Percentiles rank a stretch among this genome's conserved stretches.
Evolutionary conservation across 1,140 invertebrate genomes (phyloP).

Genomic region (Lepidostoma basale): DNA sequence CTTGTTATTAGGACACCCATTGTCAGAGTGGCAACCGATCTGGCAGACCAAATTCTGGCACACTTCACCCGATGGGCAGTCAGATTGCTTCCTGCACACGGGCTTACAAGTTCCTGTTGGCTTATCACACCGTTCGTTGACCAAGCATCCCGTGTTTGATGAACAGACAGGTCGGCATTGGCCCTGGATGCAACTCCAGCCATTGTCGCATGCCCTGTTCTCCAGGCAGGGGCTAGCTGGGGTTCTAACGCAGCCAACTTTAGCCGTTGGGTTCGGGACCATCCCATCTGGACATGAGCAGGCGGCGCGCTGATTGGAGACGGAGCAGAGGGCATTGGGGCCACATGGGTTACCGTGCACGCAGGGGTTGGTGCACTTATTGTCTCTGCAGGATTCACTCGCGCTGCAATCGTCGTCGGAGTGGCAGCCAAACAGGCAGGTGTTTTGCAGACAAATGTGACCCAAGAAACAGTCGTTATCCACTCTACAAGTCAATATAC

Average conservation of each 20-base stretch:
- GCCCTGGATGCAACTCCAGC: slow-evolving; percentile 73
- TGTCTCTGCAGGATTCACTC: slow-evolving; percentile 78
- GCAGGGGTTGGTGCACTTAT: slow-evolving; percentile 83
- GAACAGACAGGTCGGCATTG: slow-evolving; percentile 79
- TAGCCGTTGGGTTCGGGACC: slow-evolving; percentile 83
- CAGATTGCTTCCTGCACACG: slow-evolving; percentile 75
- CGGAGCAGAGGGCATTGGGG: slow-evolving; percentile 80
- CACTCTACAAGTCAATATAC: slow-evolving; percentile 83
- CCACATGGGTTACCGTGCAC: slow-evolving; percentile 73
- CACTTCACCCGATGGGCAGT: slow-evolving; percentile 83
- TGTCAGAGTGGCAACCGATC: slow-evolving; percentile 80
- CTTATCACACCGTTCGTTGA: slow-evolving; percentile 77
- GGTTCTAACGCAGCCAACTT: slow-evolving; percentile 79
- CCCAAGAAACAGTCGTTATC: slow-evolving; percentile 92
- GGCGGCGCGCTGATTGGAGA: slow-evolving; percentile 79
- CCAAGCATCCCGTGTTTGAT: slow-evolving; percentile 73
- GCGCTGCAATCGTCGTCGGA: slow-evolving; percentile 85
- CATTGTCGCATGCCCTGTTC: slow-evolving; percentile 74
- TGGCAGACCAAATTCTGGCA: slow-evolving; percentile 80
- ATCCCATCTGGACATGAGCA: slow-evolving; percentile 80
- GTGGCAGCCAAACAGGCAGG: slow-evolving; percentile 84
- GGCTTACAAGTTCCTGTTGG: slow-evolving; percentile 68
- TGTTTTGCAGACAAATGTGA: slow-evolving; percentile 84
- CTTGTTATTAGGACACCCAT: slow-evolving; percentile 71
- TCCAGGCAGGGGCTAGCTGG: slow-evolving; percentile 72